Base-by-base conservation (phyloP, 2,888 invertebrate species). In the Macropis europaea region DNA sequence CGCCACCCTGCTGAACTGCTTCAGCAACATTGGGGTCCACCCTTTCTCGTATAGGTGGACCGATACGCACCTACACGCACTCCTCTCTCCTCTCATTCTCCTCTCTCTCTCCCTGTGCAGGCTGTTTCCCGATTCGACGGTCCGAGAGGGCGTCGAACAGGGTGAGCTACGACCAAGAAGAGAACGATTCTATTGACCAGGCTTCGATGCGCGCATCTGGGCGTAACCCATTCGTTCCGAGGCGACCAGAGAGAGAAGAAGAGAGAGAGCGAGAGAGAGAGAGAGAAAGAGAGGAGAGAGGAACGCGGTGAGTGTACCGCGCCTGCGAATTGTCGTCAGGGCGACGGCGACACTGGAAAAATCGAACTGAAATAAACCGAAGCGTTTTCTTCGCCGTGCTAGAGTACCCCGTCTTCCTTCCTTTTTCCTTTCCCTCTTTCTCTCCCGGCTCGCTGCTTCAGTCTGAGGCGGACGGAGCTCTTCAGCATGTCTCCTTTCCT, bases 161-260 rank as follows among this genome's bases (percentile, higher is more conserved):
- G 73, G 64, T 48, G 76, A 70, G 75, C 71, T 69, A 63, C 63
- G 45, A 47, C 62, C 45, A 73, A 74, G 64, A 76, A 81, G 77
- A 82, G 79, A 82, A 83, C 80, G 82, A 86, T 82, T 85, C 84
- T 90, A 90, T 90, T 90, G 90, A 90, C 90, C 90, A 89, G 90
- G 82, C 82, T 89, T 90, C 89, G 90, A 90, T 90, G 90, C 88
- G 90, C 89, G 90, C 89, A 90, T 89, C 90, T 90, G 90, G 90
- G 90, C 90, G 90, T 90, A 88, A 89, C 90, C 90, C 87, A 87
- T 89, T 89, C 86, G 85, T 82, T 85, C 63, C 71, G 76, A 78
- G 66, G 66, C 76, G 71, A 69, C 42, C 67, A 24, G 62, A 42
- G 59, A 26, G 40, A 67, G 32, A 24, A 54, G 61, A 73, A 74